A percentile compares a stretch with the other conserved stretches of the same genome.
Conservation (phyloP, 2,797 vertebrate genomes). For the Heterohyrax brucei region DNA sequence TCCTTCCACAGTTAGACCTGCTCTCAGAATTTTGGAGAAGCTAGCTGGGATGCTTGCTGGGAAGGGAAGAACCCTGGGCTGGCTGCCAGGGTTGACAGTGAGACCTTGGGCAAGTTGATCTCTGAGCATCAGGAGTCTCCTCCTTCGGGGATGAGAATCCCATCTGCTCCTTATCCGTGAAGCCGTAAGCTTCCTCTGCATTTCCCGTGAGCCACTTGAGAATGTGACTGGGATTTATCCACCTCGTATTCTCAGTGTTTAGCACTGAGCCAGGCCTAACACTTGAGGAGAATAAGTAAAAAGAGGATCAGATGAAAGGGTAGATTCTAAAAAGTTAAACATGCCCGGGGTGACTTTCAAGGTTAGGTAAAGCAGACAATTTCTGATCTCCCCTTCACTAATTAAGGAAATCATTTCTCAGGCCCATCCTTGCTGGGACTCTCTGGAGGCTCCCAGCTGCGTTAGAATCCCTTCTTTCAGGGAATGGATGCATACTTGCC, state of each 20-base stretch:
- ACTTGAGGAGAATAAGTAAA: neutral
- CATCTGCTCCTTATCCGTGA: neutral
- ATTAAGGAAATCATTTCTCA: no score
- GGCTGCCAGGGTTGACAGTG: neutral
- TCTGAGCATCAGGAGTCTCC: neutral
- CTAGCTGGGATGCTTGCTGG: neutral
- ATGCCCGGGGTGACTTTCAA: neutral
- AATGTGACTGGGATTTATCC: neutral
- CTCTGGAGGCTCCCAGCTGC: neutral
- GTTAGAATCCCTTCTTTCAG: fast-evolving
- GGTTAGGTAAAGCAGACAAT: neutral
- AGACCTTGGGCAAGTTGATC: neutral
- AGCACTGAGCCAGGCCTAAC: neutral
- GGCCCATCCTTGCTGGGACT: neutral
- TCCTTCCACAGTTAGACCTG: neutral
- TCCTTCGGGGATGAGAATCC: fast-evolving
- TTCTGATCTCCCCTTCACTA: no score
- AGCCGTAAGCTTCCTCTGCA: neutral
- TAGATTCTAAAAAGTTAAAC: neutral
- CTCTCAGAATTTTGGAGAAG: neutral
- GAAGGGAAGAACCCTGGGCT: neutral
- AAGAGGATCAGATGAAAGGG: neutral
- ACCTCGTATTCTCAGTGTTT: neutral
- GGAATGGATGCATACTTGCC: no score
- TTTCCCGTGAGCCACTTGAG: neutral